phyloP scores from a whole-genome alignment of 2,888 invertebrate genomes.

The Mythimna lalbum region DNA sequence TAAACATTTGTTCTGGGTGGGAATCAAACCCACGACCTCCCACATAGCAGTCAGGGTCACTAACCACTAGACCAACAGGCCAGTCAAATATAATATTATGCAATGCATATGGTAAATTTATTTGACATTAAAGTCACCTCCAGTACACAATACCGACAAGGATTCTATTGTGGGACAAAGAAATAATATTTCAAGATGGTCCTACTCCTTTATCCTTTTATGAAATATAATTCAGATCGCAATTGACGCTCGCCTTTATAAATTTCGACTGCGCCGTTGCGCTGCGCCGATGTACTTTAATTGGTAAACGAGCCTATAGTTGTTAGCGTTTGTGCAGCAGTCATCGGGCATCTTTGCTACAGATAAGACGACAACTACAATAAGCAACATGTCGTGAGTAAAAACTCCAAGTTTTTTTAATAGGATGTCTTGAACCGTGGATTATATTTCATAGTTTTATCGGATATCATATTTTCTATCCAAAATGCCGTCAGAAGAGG shows the following conservation, averaged over 20 bases:
- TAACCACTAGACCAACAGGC: too few relatives aligned
- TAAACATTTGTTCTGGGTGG: too few relatives aligned
- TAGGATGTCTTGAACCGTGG: background rate
- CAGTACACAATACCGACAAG: conserved; percentile 12
- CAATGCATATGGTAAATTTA: background rate
- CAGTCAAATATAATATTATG: too few relatives aligned
- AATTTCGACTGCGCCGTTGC: conserved; percentile 8
- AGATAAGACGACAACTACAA: conserved; percentile 3
- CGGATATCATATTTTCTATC: background rate
- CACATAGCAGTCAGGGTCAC: too few relatives aligned
- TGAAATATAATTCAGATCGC: conserved; percentile 11
- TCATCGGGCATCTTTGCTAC: conserved; percentile 3
- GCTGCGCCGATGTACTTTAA: conserved; percentile 14
- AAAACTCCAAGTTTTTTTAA: background rate
- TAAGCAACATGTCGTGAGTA: conserved; percentile 26
- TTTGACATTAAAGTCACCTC: conserved; percentile 23
- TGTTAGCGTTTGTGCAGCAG: conserved; percentile 16
- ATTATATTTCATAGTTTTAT: background rate
- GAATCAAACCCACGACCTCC: too few relatives aligned
- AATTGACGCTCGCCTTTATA: conserved; percentile 18
- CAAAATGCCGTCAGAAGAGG: background rate
- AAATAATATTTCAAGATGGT: conserved; percentile 12
- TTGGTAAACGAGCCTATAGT: conserved; percentile 17
- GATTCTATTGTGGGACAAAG: conserved; percentile 13
- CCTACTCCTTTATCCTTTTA: conserved; percentile 20